Conservation (phyloP, 2,113 vertebrate species). For the Albula goreensis region DNA sequence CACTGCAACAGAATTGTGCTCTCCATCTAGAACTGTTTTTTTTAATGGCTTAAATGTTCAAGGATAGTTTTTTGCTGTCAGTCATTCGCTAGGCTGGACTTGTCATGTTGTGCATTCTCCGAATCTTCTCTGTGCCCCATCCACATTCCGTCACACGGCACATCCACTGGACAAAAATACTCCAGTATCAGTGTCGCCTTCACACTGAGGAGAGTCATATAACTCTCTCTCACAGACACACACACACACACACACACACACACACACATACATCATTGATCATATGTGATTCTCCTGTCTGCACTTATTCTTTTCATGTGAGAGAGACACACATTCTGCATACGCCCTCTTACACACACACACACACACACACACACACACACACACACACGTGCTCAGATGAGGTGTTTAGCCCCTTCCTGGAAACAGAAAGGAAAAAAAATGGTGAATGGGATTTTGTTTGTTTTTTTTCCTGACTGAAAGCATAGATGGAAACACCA, state of each 20-base stretch:
- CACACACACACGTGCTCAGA: too few relatives aligned
- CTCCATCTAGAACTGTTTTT: too few relatives aligned
- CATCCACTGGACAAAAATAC: not conserved
- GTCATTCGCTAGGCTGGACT: not conserved
- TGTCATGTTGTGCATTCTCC: not conserved
- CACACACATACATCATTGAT: not conserved
- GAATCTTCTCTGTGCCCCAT: not conserved
- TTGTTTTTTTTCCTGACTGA: not conserved
- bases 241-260: not conserved
- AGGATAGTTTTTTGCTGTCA: not conserved
- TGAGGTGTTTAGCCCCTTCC: too few relatives aligned
- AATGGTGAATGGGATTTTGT: not conserved
- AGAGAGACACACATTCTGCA: too few relatives aligned
- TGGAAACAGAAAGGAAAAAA: not conserved
- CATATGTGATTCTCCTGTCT: too few relatives aligned
- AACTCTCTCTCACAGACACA: not conserved
- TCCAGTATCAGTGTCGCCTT: not conserved
- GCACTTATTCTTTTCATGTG: too few relatives aligned
- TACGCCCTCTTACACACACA: too few relatives aligned
- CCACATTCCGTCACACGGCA: not conserved
- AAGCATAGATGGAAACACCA: not conserved
- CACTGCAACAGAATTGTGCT: not conserved
- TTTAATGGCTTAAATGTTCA: not conserved
- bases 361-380: too few relatives aligned
- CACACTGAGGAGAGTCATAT: not conserved